These are phyloP conservation scores for Macroramphosus scolopax DNA, from an alignment of 2,797 vertebrate species.

Conservation along the genomic window DNA sequence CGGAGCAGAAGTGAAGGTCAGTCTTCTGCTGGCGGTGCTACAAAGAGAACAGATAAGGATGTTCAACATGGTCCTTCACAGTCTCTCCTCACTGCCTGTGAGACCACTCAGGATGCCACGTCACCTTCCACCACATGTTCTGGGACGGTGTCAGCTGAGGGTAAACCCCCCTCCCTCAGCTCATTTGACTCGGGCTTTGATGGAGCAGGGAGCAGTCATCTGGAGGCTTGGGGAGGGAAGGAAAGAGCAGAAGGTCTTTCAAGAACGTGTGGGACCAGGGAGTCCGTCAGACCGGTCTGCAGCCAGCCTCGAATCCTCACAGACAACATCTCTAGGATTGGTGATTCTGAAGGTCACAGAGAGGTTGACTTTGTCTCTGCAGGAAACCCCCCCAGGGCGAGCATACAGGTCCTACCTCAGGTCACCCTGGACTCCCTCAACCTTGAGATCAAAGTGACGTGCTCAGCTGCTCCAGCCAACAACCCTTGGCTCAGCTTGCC, in stretches of 20 bases:
- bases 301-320: conserved; percentile 32
- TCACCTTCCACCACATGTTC: not conserved
- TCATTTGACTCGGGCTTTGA: conserved; percentile 78
- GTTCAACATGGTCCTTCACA: not conserved
- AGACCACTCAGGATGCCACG: conserved; percentile 1
- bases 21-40: not conserved
- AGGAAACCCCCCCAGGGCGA: conserved; percentile 44
- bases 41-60: not conserved
- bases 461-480: conserved; percentile 45
- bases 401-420: conserved; percentile 66
- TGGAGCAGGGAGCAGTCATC: conserved; percentile 55
- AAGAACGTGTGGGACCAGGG: conserved; percentile 11
- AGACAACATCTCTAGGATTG: conserved; percentile 41
- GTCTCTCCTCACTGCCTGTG: not conserved
- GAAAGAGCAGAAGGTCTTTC: conserved; percentile 24
- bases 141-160: not conserved
- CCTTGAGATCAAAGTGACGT: conserved; percentile 73
- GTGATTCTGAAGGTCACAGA: conserved; percentile 32
- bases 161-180: conserved; percentile 62
- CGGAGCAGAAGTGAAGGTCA: conserved; percentile 4
- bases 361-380: conserved; percentile 32
- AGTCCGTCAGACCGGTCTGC: conserved; percentile 4
- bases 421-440: conserved; percentile 54
- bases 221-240: conserved; percentile 41
- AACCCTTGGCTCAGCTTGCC: conserved; percentile 82